Base-by-base conservation (phyloP, 1,140 invertebrate species). In the Vanessa atalanta region DNA sequence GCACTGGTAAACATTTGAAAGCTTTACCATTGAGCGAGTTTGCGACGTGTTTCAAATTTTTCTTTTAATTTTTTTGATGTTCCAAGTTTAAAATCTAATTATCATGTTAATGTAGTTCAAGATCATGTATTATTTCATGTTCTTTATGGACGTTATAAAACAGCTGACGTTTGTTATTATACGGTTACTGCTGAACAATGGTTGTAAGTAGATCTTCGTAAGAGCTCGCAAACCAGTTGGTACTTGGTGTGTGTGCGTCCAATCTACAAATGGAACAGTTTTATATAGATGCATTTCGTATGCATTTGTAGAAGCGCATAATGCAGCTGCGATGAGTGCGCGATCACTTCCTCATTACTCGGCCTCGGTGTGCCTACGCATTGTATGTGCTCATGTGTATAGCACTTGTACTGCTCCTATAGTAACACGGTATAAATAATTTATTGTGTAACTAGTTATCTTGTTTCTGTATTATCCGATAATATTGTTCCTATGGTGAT, bases 271-370 rank as follows among this genome's bases (percentile, higher is more conserved):
- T 73, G 74, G 79, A 78, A 81, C 66, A 77, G 82, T 85, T 79
- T 82, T 83, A 79, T 82, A 66, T 61, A 75, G 53, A 57, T 23
- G 53, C 53, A 13, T 73, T 69, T 77, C 73, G 72, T 77, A 73
- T 83, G 73, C 75, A 74, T 80, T 83, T 78, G 72, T 79, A 79
- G 79, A 73, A 72, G 78, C 75, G 72, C 78, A 80, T 68, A 84
- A 83, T 86, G 87, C 87, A 87, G 81, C 79, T 85, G 83, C 80
- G 81, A 83, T 79, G 77, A 78, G 79, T 77, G 67, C 48, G 79
- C 77, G 67, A 73, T 83, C 79, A 79, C 84, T 90, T 90, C 87
- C 88, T 87, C 84, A 83, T 88, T 82, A 79, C 80, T 73, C 74
- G 77, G 75, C 82, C 83, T 83, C 79, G 75, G 73, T 65, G 65